phyloP scores from a whole-genome alignment of 2,888 invertebrate genomes.

The Agrotis segetum region DNA sequence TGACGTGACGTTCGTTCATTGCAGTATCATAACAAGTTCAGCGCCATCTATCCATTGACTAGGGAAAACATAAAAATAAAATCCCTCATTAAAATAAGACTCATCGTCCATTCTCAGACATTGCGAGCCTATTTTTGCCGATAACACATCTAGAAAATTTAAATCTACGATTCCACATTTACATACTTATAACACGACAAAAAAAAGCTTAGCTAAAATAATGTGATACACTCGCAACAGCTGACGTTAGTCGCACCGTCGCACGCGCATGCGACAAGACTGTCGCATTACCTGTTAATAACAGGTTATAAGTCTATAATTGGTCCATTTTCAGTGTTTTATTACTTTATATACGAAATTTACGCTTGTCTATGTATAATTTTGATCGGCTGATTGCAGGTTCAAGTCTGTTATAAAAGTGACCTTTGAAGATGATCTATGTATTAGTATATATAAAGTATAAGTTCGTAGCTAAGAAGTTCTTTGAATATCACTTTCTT shows the following conservation, averaged over 20 bases:
- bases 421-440: too few relatives aligned
- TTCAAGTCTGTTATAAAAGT: too few relatives aligned
- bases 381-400: background rate
- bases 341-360: slow-evolving; percentile 26
- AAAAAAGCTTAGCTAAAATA: slow-evolving; percentile 33
- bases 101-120: too few relatives aligned
- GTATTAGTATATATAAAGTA: too few relatives aligned
- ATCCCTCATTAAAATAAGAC: too few relatives aligned
- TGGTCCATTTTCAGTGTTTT: slow-evolving; percentile 19
- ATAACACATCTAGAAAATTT: background rate
- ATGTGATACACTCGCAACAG: slow-evolving; percentile 27
- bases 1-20: too few relatives aligned
- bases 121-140: too few relatives aligned
- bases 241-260: slow-evolving; percentile 47
- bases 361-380: background rate
- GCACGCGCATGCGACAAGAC: slow-evolving; percentile 43
- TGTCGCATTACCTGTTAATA: slow-evolving; percentile 35
- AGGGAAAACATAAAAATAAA: too few relatives aligned
- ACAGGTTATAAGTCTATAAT: slow-evolving; percentile 31
- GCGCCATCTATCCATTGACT: too few relatives aligned
- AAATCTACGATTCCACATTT: slow-evolving; percentile 16
- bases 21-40: too few relatives aligned
- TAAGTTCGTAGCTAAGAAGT: too few relatives aligned
- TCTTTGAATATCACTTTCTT: too few relatives aligned
- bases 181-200: slow-evolving; percentile 10